Percentiles rank a stretch among this genome's conserved stretches.
Conservation (phyloP, 2,113 vertebrate genomes). For the Tilapia sparmanii region DNA sequence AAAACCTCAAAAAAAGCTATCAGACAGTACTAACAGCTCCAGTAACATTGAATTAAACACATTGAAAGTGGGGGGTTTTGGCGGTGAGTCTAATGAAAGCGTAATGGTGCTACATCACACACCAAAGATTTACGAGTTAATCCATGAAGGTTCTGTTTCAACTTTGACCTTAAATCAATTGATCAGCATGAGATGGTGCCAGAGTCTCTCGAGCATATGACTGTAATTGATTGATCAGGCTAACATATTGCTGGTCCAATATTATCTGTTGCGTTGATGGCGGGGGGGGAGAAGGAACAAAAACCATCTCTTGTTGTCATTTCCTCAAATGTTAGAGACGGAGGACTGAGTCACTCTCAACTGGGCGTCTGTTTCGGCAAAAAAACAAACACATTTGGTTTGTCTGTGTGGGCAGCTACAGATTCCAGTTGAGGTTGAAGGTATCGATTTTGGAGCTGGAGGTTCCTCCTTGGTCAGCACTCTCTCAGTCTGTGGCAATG, state of each 20-base stretch:
- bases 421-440: neutral
- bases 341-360: neutral
- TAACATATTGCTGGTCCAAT: neutral
- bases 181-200: neutral
- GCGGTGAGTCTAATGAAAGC: neutral
- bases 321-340: neutral
- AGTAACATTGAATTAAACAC: neutral
- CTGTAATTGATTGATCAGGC: neutral
- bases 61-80: rapidly evolving
- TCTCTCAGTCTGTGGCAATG: neutral
- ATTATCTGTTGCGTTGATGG: neutral
- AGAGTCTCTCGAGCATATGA: neutral
- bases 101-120: neutral
- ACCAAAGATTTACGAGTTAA: neutral
- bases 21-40: neutral
- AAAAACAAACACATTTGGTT: neutral
- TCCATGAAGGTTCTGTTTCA: neutral
- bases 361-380: neutral
- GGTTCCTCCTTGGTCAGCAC: neutral
- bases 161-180: neutral
- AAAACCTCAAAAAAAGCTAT: neutral
- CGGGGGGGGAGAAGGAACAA: neutral
- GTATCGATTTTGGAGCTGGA: neutral
- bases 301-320: neutral
- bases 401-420: neutral